phyloP scores from a whole-genome alignment of 2,113 vertebrate species.

The Oenanthe oenanthe region DNA sequence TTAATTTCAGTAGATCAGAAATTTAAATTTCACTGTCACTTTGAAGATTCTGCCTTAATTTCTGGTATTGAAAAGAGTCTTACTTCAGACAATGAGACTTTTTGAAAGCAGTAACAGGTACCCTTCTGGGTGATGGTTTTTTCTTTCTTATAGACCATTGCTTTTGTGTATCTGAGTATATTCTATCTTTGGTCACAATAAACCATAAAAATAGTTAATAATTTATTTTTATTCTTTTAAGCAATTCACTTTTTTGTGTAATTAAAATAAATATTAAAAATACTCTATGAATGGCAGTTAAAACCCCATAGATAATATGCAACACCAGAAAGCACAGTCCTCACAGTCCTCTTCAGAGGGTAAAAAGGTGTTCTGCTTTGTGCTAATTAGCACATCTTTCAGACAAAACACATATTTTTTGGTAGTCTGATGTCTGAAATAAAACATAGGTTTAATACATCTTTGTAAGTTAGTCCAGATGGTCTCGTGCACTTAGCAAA shows the following conservation, averaged over 20 bases:
- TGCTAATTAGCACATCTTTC: not conserved
- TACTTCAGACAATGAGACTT: not conserved
- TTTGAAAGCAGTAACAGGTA: not conserved
- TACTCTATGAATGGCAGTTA: not conserved
- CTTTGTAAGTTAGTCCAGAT: not conserved
- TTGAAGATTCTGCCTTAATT: not conserved
- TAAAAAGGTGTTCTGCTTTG: not conserved
- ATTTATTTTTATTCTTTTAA: not conserved
- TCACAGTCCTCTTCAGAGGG: not conserved
- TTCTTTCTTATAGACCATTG: not conserved
- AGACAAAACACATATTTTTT: not conserved
- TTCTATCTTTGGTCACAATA: not conserved
- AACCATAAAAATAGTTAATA: not conserved
- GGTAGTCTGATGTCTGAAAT: not conserved
- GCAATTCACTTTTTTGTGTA: not conserved
- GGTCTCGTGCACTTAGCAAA: not conserved
- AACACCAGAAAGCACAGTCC: not conserved
- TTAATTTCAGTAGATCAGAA: not conserved
- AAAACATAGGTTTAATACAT: not conserved
- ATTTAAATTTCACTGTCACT: not conserved
- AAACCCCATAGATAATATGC: not conserved
- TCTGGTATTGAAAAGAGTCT: not conserved
- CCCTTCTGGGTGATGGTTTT: not conserved
- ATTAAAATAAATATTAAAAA: not conserved
- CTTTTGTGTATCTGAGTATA: not conserved